Base-by-base conservation (phyloP, 2,888 invertebrate genomes). In the Perdita meconis region DNA sequence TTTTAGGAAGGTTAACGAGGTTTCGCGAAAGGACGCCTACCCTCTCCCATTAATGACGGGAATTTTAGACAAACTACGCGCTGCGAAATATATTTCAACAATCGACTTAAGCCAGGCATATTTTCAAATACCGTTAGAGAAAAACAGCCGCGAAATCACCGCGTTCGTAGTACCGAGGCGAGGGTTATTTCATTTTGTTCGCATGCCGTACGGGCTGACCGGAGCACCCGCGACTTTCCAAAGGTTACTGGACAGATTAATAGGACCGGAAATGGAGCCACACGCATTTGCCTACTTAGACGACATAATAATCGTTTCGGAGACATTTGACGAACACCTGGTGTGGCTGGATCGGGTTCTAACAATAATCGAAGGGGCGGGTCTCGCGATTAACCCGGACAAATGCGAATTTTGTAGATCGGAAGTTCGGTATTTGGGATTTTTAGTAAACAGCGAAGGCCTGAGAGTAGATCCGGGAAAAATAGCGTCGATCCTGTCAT, bases 91-190 rank as follows among this genome's bases (percentile, higher is more conserved):
- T 26, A 24, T 51, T 1, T 26, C 26, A 12, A 51, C 50, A 6
- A 51, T 51, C 26, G 36, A 57, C 40, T 24, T 57, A 2, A 57
- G 57, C 22, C 38, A 57, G 22, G 57, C 57, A 3, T 57, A 57
- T 36, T 40, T 57, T 19, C 57, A 57, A 38, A 19, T 57, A 2
- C 57, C 38, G 13, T 16, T 57, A 10, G 57, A 57, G 13, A 3
- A 57, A 1, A 1, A 3, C 2, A 57, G 57, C 22, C 13, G 22
- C 1, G 57, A 38, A 38, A 38, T 38, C 38, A 57, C 57, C 1
- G 57, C 57, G 13, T 57, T 57, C 38, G 16, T 38, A 8, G 57
- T 57, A 1, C 40, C 57, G 5, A 40, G 40, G 2, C 16, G 19
- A 5, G 57, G 40, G 10, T 40, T 57, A 19, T 57, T 57, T 38